Evolutionary conservation across 2,113 vertebrate genomes (phyloP).

Genomic region (Platysteira castanea): DNA sequence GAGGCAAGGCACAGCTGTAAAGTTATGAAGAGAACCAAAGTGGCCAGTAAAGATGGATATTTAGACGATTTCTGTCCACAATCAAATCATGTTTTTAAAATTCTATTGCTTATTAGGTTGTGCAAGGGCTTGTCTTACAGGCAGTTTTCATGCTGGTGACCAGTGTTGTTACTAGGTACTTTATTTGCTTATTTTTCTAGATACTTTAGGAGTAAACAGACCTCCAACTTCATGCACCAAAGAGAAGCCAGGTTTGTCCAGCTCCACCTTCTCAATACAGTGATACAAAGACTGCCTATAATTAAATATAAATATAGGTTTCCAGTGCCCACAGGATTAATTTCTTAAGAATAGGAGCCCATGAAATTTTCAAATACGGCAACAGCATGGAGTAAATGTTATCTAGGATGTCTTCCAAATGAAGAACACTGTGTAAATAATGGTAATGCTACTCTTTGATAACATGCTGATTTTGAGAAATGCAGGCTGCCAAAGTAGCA

Average conservation of each 20-base stretch:
- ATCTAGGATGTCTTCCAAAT: neutral
- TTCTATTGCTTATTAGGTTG: neutral
- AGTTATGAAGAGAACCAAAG: neutral
- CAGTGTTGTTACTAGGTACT: neutral
- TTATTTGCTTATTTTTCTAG: neutral
- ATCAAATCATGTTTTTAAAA: neutral
- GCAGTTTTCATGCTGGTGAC: neutral
- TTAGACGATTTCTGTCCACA: neutral
- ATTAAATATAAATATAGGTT: neutral
- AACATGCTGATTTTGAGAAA: constrained; percentile 25
- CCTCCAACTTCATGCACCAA: neutral
- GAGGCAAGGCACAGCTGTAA: neutral
- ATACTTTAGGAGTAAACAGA: neutral
- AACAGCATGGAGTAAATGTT: neutral
- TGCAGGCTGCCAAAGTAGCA: neutral
- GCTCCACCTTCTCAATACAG: neutral
- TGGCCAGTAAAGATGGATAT: neutral
- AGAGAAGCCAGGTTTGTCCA: neutral
- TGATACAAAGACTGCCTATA: neutral
- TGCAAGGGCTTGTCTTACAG: neutral
- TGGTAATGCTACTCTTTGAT: neutral
- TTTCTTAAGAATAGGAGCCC: neutral
- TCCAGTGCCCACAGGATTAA: neutral
- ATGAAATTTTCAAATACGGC: neutral
- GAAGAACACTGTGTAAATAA: neutral